Conservation (phyloP, 2,113 vertebrate genomes). For the Laticauda colubrina region DNA sequence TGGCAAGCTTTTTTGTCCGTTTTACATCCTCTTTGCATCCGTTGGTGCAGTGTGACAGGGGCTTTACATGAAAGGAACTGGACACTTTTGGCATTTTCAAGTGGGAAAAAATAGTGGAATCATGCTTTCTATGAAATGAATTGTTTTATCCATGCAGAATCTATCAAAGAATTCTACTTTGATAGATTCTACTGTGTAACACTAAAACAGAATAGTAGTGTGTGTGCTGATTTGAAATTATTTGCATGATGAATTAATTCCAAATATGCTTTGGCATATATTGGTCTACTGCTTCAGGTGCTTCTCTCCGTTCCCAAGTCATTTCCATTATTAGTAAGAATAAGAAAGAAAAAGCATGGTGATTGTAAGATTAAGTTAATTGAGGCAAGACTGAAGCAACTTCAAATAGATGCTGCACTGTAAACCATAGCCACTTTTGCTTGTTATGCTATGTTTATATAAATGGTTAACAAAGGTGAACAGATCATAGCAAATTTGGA, state of each 20-base stretch:
- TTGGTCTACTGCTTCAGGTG: not conserved
- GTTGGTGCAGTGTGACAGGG: too few species aligned
- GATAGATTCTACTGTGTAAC: not conserved
- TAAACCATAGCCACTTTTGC: not conserved
- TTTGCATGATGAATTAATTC: not conserved
- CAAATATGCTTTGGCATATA: not conserved
- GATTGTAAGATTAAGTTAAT: not conserved
- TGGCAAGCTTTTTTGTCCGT: too few species aligned
- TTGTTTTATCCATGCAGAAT: not conserved
- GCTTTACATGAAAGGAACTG: not conserved
- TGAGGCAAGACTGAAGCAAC: not conserved
- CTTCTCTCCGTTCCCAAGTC: not conserved
- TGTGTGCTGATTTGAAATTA: not conserved
- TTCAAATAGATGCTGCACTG: not conserved
- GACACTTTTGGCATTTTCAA: not conserved
- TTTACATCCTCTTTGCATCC: too few species aligned
- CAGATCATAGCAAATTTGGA: not conserved
- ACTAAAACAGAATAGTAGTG: not conserved
- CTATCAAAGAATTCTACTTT: not conserved
- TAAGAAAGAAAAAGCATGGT: not conserved
- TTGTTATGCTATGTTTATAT: not conserved
- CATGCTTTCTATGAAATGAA: not conserved
- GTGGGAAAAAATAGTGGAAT: not conserved
- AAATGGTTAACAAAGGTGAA: not conserved
- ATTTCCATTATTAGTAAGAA: not conserved